A percentile compares a stretch with the other conserved stretches of the same genome.
These are phyloP conservation scores for Leptestheria dahalacensis DNA, from an alignment of 1,140 invertebrate species.

Conservation along the genomic window DNA sequence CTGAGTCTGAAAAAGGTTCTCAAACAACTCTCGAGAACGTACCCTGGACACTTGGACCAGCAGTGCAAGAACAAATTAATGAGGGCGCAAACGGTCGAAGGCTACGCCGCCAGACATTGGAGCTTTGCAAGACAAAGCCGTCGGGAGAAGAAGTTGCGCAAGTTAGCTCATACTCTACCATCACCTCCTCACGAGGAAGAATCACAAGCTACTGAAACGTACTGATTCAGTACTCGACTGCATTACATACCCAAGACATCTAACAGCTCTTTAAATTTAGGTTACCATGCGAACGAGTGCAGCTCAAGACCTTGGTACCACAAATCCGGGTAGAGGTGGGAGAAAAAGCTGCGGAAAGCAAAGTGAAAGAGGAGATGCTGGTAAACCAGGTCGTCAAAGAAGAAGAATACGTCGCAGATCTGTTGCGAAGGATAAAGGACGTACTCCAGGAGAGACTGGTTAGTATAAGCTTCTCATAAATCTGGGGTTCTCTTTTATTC, in stretches of 20 bases:
- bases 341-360: too few relatives aligned
- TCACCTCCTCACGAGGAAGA: constrained; percentile 29
- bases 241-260: constrained; percentile 23
- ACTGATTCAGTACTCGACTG: too few relatives aligned
- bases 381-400: constrained; percentile 1
- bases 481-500: constrained; percentile 8
- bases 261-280: not conserved
- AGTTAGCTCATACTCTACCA: constrained; percentile 10
- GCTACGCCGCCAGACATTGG: constrained; percentile 67
- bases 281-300: not conserved
- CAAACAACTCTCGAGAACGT: constrained; percentile 48
- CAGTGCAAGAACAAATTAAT: constrained; percentile 32
- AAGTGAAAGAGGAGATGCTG: too few relatives aligned
- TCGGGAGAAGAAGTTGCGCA: constrained; percentile 16
- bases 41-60: constrained; percentile 17
- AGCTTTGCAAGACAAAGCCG: constrained; percentile 51
- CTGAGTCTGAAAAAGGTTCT: constrained; percentile 67
- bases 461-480: constrained; percentile 14
- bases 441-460: constrained; percentile 19
- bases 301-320: not conserved
- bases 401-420: constrained; percentile 19
- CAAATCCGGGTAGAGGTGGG: not conserved
- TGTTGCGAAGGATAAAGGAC: constrained; percentile 18
- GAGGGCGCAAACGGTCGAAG: constrained; percentile 56
- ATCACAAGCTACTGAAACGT: too few relatives aligned